Evolutionary conservation across 2,797 vertebrate species (phyloP).

Genomic region (Onychomys arenicola): DNA sequence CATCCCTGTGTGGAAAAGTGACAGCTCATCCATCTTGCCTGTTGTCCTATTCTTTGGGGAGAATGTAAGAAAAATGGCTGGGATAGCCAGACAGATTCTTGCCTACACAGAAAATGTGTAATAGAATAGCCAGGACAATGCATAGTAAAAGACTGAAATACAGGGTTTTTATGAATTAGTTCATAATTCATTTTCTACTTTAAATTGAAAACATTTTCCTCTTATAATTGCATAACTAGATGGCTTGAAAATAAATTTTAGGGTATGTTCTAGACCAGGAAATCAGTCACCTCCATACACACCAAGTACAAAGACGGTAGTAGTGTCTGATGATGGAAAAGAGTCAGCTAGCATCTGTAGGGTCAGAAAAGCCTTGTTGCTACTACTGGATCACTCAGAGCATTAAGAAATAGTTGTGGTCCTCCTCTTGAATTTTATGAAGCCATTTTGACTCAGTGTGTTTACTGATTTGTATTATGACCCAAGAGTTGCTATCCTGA

Average conservation of each 20-base stretch:
- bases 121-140: constrained; percentile 1
- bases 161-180: constrained; percentile 43
- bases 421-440: background rate
- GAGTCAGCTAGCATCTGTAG: background rate
- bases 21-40: constrained; percentile 71
- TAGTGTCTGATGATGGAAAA: background rate
- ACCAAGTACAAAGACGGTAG: background rate
- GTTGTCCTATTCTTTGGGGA: constrained; percentile 42
- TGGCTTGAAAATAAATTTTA: constrained; percentile 52
- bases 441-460: background rate
- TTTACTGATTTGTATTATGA: background rate
- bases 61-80: constrained; percentile 72
- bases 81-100: constrained; percentile 53
- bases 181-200: constrained; percentile 60
- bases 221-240: constrained; percentile 25
- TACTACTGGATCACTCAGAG: background rate
- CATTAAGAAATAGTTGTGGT: background rate
- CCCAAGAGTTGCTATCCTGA: background rate
- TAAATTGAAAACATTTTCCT: constrained; percentile 42
- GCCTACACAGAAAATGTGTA: constrained; percentile 5
- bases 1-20: constrained; percentile 64
- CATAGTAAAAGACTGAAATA: background rate
- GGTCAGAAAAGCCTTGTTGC: background rate
- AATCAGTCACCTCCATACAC: background rate
- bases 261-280: background rate